Percentiles rank a stretch among this genome's conserved stretches.
Conservation (phyloP, 2,113 vertebrate genomes). For the Syngnathus typhle region DNA sequence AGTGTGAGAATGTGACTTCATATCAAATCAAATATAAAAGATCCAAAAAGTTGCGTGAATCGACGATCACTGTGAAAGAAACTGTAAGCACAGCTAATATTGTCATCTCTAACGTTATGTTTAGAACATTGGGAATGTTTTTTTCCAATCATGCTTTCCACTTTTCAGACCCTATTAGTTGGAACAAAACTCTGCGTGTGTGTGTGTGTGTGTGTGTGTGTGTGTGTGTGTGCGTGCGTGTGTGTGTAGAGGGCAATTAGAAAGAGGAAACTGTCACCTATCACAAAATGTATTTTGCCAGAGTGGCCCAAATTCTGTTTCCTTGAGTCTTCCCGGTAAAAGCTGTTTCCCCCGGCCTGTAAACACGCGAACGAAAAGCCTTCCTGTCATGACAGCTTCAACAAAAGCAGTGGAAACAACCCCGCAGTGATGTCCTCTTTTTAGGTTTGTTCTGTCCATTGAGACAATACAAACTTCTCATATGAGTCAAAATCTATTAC, state of each 20-base stretch:
- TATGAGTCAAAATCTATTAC: no score
- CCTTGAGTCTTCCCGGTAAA: not conserved
- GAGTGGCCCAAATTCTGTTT: not conserved
- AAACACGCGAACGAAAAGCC: not conserved
- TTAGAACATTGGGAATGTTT: no score
- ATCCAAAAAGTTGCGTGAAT: not conserved
- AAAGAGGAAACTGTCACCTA: not conserved
- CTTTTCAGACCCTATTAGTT: no score
- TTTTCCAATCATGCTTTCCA: no score
- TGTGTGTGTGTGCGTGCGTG: no score
- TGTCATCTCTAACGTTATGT: no score
- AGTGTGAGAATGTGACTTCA: constrained; percentile 22
- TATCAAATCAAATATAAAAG: constrained; percentile 14
- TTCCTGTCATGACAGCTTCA: not conserved
- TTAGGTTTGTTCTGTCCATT: not conserved
- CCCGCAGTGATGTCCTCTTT: not conserved
- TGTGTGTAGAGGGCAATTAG: no score
- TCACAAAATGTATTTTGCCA: not conserved
- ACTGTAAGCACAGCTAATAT: not conserved
- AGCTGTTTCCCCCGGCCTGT: not conserved
- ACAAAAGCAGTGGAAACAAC: not conserved
- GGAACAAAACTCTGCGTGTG: no score
- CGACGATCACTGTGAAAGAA: not conserved
- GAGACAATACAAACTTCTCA: not conserved
- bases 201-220: no score